Evolutionary conservation across 2,113 vertebrate genomes (phyloP), one percentile per base, ranked within the genome.

Genomic region (Syrrhaptes paradoxus): DNA sequence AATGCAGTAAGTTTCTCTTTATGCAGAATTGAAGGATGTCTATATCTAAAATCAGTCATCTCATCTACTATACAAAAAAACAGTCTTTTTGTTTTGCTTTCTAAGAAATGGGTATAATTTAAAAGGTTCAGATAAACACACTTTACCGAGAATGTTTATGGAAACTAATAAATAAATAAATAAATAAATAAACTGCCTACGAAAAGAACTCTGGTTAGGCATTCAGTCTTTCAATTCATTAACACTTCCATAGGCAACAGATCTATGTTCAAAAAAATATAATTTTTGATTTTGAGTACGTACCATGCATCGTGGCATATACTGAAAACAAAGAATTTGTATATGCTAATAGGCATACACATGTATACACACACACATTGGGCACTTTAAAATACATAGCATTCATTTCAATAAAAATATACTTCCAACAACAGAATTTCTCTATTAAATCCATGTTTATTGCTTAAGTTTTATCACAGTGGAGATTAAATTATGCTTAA

Each of bases 371-470:
- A 11, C 20, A 58, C 43, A 22, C 9, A 1, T 5, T 1, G 3
- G 7, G 12, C 26, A n/a, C 54, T 65, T 48, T 0, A 18, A 93
- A 59, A 87, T 15, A 71, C 70, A 15, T 79, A 78, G 20, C 72
- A 48, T 13, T 24, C 87, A 71, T 41, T 9, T 68, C 65, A 94
- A 94, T 74, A 96, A 97, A 97, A 97, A 97, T 41, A 78, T 95
- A 96, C 95, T 96, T 87, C 84, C 95, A 96, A 97, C 95, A 86
- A 96, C 95, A 90, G 31, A 59, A 68, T 97, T 97, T 98, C 97
- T 97, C 95, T 97, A 98, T 97, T 98, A 97, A 97, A 98, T 97
- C 95, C 95, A 96, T 87, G 97, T 98, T 98, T 98, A 98, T 98
- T 98, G 97, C 97, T 98, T 98, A 97, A 89, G 94, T 97, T 97